Base-by-base conservation (phyloP, 2,888 invertebrate genomes). In the Philopedon plagiatum region DNA sequence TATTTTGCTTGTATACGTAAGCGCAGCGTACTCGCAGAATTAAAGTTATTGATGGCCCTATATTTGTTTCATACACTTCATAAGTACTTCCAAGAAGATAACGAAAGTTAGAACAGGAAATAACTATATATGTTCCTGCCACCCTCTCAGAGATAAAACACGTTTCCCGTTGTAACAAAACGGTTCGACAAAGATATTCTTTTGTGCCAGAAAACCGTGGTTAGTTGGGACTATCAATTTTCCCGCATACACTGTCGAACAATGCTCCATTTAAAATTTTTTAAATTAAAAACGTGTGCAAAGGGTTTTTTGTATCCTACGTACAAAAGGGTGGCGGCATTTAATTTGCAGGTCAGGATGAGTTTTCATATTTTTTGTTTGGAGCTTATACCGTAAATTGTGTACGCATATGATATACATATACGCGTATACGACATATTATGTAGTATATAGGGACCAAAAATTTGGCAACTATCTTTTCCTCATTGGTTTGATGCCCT, bases 271-370 rank as follows among this genome's bases (percentile, higher is more conserved):
- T 69, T 69, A 57, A 54, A 62, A 21, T 39, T 56, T 61, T 71
- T 71, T 56, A 66, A 66, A 66, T 71, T 71, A 71, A 71, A 71
- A 71, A 71, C 71, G 71, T 65, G 71, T 66, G 66, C 23, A 56
- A 61, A 71, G 66, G 23, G 37, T 13, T 66, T 62, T 66, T 54
- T 54, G 39, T 32, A 11, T 15, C 34, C 54, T 2, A 39, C 39
- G 49, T 62, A 56, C 23, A 21, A 51, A 46, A 56, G 60, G 60
- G 44, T 29, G 60, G 18, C 54, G 26, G 57, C 21, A 21, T 64
- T 54, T 65, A 56, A 26, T 19, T 34, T 65, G 41, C 54, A 46
- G 46, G 19, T 49, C 26, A n/a, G n/a, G 63, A 57, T 70, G 64
- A 70, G 61, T 69, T 63, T 69, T 62, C 15, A 39, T 62, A 62